phyloP scores from a whole-genome alignment of 2,113 vertebrate species.

The Ardeotis arabs region DNA sequence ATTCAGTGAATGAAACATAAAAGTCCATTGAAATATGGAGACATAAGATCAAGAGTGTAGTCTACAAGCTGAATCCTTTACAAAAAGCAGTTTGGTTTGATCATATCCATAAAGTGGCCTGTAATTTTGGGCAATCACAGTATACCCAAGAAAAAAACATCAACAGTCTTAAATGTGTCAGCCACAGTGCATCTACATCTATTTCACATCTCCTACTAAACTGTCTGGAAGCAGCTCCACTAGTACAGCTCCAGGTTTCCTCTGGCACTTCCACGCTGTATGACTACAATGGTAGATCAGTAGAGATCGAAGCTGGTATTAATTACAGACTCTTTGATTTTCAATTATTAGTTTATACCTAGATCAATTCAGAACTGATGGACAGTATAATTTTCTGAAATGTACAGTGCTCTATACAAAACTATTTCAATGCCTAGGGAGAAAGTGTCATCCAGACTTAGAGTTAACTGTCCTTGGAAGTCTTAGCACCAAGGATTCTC shows the following conservation, averaged over 20 bases:
- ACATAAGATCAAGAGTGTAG: background rate
- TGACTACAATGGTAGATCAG: background rate
- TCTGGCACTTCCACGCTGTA: background rate
- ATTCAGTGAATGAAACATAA: background rate
- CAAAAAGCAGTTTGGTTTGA: background rate
- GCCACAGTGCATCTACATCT: background rate
- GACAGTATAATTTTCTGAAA: background rate
- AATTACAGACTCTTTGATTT: background rate
- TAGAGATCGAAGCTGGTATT: background rate
- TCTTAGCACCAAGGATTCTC: background rate
- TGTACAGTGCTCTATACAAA: background rate
- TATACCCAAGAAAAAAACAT: background rate
- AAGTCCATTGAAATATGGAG: background rate
- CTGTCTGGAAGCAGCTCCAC: background rate
- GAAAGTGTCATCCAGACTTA: background rate
- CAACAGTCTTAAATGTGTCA: background rate
- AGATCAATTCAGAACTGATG: background rate
- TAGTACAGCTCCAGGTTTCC: background rate
- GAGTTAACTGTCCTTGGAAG: background rate
- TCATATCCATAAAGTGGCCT: background rate
- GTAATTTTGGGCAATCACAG: background rate
- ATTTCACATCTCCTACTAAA: background rate
- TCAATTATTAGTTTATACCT: background rate
- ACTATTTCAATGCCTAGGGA: background rate
- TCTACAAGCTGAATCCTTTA: background rate